Base-by-base conservation (phyloP, 2,797 vertebrate species). In the Trachops cirrhosus region DNA sequence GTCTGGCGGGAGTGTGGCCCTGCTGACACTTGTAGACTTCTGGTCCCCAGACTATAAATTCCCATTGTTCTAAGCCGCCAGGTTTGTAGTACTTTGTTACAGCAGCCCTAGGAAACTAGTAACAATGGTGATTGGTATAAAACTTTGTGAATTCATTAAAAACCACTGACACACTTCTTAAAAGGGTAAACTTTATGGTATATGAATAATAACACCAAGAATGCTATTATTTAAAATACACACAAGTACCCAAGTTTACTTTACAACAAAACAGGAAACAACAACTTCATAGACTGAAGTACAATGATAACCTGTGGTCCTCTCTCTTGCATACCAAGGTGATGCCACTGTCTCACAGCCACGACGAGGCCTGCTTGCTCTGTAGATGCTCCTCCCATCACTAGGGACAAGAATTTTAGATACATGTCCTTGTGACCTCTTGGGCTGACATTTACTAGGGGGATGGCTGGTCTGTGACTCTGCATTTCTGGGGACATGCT, bases 141-240 rank as follows among this genome's bases (percentile, higher is more conserved):
- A 70, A 64, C n/a, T 89, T 78, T 44, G 39, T 89, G 85, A 88
- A 62, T 46, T 86, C 18, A 92, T 48, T 50, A 90, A 80, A 94
- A 95, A 75, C 37, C 52, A 79, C 0, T 75, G 50, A 52, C 26
- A 74, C 5, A 64, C 2, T 74, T 39, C 77, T 52, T 70, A 62
- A 68, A 86, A 93, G 37, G n/a, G 10, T 83, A 12, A 77, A 46
- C 29, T 88, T 84, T 77, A 64, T 50, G 5, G 21, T 68, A 39
- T 32, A 9, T 62, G 34, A 73, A 46, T 70, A 83, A 29, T 16
- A 62, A 83, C 22, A 39, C 82, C 59, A 74, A 48, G 15, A 80
- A 89, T n/a, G 37, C n/a, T 48, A 37, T 79, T 71, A 79, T 64
- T 79, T 74, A 79, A 94, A 96, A 54, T 19, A 67, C 4, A 70